A percentile compares a stretch with the other conserved stretches of the same genome.
phyloP scores from a whole-genome alignment of 2,797 vertebrate genomes.

The Cryptoprocta ferox region DNA sequence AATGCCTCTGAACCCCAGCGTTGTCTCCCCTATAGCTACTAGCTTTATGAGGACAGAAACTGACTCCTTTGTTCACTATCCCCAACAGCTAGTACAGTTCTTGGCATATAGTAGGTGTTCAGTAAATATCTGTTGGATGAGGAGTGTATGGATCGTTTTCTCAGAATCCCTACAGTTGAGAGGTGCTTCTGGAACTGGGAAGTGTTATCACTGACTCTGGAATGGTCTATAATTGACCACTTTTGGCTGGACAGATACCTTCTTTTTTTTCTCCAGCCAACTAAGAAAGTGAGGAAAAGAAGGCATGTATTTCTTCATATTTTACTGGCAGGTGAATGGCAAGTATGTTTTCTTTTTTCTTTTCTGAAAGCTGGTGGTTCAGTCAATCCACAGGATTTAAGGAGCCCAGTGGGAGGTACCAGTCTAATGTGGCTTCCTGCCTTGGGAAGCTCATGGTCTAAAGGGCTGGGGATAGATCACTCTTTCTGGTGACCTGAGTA shows the following conservation, averaged over 20 bases:
- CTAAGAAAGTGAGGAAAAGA: neutral
- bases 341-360: neutral
- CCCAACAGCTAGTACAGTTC: neutral
- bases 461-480: neutral
- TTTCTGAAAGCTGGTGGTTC: slow-evolving; percentile 32
- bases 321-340: neutral
- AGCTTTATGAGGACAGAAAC: neutral
- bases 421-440: neutral
- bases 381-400: neutral
- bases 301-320: neutral
- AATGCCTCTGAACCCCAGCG: neutral
- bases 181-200: slow-evolving; percentile 38
- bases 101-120: slow-evolving; percentile 29
- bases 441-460: neutral
- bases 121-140: neutral
- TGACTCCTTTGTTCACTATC: neutral
- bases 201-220: neutral
- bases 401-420: neutral
- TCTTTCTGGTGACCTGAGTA: neutral
- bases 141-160: slow-evolving; percentile 39
- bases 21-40: neutral
- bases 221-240: neutral
- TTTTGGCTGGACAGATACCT: neutral
- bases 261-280: neutral
- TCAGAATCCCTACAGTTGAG: slow-evolving; percentile 23